Evolutionary conservation across 1,140 invertebrate species (phyloP), one percentile per base, ranked within the genome.

Genomic region (Polyergus mexicanus): DNA sequence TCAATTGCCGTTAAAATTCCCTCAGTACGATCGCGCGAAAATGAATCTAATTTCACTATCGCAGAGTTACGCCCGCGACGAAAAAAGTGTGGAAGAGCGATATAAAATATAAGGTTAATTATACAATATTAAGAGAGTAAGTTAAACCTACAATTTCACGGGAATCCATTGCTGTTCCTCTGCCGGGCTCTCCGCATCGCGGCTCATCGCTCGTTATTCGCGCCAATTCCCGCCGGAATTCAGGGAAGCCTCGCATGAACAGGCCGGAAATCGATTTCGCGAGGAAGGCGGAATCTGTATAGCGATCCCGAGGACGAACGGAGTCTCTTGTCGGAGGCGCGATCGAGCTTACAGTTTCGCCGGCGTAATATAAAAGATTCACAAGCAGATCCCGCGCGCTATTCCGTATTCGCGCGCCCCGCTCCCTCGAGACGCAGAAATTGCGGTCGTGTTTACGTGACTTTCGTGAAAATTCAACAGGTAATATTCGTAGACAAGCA

Each of bases 81-180:
- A 10, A 16, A 51, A 51, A 51, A 16, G 47, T 54, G 16, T 28
- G 22, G n/a, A 28, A 25, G 22, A 28, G 6, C 16, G 7, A 3
- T 13, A 16, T 51, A 51, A 16, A 54, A 41, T 3, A 41, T 62
- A 56, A 69, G 10, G 56, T 65, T 80, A 69, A 83, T 72, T 62
- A 22, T 60, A n/a, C n/a, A n/a, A n/a, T n/a, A 16, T 19, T 19
- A 51, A 47, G 62, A 56, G 32, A 69, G 54, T 58, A 63, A 90
- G 80, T 78, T 78, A 72, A 76, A 90, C 86, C n/a, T 88, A 90
- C 86, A 85, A 90, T 78, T 89, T 90, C 77, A 76, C 71, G 83
- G 88, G 66, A n/a, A 84, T 90, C 77, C 84, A 80, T 71, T 86
- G 65, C 51, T 65, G 84, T 41, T 81, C 68, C 41, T 90, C 88